Percentiles rank a stretch among this genome's conserved stretches.
Evolutionary conservation across 2,797 vertebrate genomes (phyloP).

Genomic region (Sebastiscus albofasciatus): DNA sequence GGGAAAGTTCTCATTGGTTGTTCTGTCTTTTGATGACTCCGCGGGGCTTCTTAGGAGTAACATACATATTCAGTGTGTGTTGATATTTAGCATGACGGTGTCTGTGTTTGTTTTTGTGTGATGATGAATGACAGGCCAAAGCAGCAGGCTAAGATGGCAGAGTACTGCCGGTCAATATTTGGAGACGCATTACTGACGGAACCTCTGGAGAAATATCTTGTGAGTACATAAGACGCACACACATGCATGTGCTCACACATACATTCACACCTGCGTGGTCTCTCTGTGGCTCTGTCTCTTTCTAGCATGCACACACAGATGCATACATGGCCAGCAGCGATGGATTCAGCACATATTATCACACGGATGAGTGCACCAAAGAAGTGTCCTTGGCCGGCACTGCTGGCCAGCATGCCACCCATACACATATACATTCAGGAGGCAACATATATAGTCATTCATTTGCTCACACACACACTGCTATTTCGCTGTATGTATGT

Average conservation of each 20-base stretch:
- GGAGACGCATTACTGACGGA: slow-evolving; percentile 95
- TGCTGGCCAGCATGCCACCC: neutral
- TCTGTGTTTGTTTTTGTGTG: slow-evolving; percentile 41
- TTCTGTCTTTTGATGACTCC: neutral
- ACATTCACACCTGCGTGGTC: slow-evolving; percentile 11
- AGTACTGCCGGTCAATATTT: slow-evolving; percentile 97
- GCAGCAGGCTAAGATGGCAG: slow-evolving; percentile 98
- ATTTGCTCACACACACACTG: neutral
- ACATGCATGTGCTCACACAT: neutral
- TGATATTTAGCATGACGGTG: slow-evolving; percentile 10
- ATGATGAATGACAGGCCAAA: slow-evolving; percentile 85
- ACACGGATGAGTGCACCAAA: slow-evolving; percentile 37
- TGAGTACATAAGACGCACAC: slow-evolving; percentile 77
- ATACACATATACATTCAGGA: neutral
- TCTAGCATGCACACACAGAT: slow-evolving; percentile 1
- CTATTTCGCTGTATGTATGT: neutral
- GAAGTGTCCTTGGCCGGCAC: slow-evolving; percentile 41
- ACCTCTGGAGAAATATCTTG: slow-evolving; percentile 93
- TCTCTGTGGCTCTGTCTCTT: neutral
- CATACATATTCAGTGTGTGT: slow-evolving; percentile 24
- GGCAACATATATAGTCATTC: neutral
- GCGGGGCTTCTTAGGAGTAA: neutral
- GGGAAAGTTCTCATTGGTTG: neutral
- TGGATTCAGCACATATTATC: slow-evolving; percentile 40
- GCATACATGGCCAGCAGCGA: slow-evolving; percentile 20